Percentiles rank a stretch among this genome's conserved stretches.
These are phyloP conservation scores for Macaria notata DNA, from an alignment of 2,888 invertebrate genomes.

Conservation along the genomic window DNA sequence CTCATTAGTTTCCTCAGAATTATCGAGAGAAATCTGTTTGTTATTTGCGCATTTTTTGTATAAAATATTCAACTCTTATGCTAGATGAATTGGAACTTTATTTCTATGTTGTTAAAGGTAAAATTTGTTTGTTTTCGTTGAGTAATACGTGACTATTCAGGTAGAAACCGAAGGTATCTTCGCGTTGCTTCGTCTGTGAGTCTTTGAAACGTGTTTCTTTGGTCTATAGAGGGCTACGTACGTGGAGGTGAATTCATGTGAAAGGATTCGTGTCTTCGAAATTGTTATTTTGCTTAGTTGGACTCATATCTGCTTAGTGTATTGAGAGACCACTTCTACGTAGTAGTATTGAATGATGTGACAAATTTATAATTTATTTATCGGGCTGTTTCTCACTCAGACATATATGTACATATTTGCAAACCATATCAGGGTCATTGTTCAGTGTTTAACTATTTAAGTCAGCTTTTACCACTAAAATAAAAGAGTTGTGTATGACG, in stretches of 20 bases:
- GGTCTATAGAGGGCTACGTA: conserved; percentile 12
- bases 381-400: too few species aligned
- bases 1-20: conserved; percentile 36
- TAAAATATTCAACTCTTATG: not conserved
- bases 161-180: conserved; percentile 17
- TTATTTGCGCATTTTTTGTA: conserved; percentile 29
- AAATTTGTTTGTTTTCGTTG: not conserved
- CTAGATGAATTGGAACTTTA: not conserved
- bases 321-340: too few species aligned
- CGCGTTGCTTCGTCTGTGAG: conserved; percentile 10
- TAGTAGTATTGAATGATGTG: too few species aligned
- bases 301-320: too few species aligned
- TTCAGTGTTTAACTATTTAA: too few species aligned
- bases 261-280: conserved; percentile 6
- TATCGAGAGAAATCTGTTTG: conserved; percentile 32
- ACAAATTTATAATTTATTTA: too few species aligned
- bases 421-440: too few species aligned
- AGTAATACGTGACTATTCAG: conserved; percentile 16
- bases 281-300: not conserved
- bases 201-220: conserved; percentile 21
- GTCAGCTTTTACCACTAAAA: too few species aligned
- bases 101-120: not conserved
- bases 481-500: too few species aligned
- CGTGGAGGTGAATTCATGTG: conserved; percentile 9
- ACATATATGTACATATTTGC: too few species aligned